Evolutionary conservation across 2,113 vertebrate genomes (phyloP).

Genomic region (Aythya baeri): DNA sequence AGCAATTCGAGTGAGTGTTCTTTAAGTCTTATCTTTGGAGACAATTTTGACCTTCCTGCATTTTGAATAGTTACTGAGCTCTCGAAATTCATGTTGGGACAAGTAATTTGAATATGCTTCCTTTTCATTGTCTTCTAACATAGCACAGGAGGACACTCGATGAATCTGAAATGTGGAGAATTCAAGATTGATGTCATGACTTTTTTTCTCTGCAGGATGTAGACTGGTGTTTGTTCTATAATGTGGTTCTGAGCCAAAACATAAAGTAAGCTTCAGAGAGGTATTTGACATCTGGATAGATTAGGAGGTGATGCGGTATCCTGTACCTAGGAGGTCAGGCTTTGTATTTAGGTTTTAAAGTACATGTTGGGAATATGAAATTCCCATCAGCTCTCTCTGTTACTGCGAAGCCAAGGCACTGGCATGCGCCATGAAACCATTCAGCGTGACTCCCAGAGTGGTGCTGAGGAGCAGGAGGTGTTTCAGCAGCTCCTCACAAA

Average conservation of each 20-base stretch:
- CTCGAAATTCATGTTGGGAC: not conserved
- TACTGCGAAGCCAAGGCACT: not conserved
- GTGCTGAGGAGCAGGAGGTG: not conserved
- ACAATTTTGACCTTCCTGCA: not conserved
- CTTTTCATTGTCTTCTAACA: not conserved
- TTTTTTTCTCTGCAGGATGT: not conserved
- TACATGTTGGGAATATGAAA: not conserved
- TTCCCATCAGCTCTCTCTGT: accelerated
- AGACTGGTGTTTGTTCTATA: not conserved
- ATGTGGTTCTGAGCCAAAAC: not conserved
- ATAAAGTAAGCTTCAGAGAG: not conserved
- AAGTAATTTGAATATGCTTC: not conserved
- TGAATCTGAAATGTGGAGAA: not conserved
- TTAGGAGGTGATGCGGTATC: not conserved
- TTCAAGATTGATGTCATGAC: not conserved
- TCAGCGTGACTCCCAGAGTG: not conserved
- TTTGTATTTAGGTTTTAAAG: not conserved
- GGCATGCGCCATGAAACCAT: not conserved
- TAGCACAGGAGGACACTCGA: not conserved
- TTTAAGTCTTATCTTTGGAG: not conserved
- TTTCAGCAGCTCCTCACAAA: not conserved
- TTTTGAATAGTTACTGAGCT: not conserved
- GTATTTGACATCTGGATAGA: not conserved
- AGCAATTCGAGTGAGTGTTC: slow-evolving; percentile 80
- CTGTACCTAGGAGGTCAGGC: not conserved